Base-by-base conservation (phyloP, 2,113 vertebrate genomes). In the Austrofundulus limnaeus region DNA sequence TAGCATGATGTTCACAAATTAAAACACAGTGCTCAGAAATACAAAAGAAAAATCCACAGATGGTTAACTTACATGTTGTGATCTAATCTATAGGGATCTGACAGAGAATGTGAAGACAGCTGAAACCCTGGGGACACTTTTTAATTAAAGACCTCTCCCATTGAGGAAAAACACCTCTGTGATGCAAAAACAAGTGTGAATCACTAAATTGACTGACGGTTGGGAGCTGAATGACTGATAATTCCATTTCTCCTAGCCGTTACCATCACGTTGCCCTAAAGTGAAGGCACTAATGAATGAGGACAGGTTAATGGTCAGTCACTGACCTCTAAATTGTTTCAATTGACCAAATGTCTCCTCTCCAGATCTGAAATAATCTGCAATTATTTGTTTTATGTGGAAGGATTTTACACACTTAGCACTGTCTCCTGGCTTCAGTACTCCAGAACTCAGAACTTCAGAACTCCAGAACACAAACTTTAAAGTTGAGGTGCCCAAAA, bases 71-170 rank as follows among this genome's bases (percentile, higher is more conserved):
- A 25, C 43, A 51, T 12, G 16, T 74, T 72, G 75, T 62, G 54
- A 72, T 70, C 54, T 68, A 47, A 78, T 62, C 23, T 37, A 51
- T 34, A 66, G 59, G 70, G 68, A 78, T 57, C 62, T 66, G 70
- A 53, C 52, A 41, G 41, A 51, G 61, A 41, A 55, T 52, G 54
- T 66, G 28, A 78, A 52, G 52, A 46, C 47, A 21, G 54, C 19
- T 67, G 61, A 78, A 52, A 50, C 67, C 59, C 52, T 54, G 21
- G 66, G 56, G 70, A 10, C 23, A 70, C 12, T 51, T 74, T 75
- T 78, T 85, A 80, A 83, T 85, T 83, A 81, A 82, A 72, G 50
- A 78, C 61, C 70, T 67, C 46, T 61, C 71, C 55, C 62, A 24
- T 25, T 70, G 67, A 64, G 46, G 47, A 59, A 28, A 7, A 68